These are phyloP conservation scores for Ifrita kowaldi DNA, from an alignment of 2,113 vertebrate species.

Conservation along the genomic window DNA sequence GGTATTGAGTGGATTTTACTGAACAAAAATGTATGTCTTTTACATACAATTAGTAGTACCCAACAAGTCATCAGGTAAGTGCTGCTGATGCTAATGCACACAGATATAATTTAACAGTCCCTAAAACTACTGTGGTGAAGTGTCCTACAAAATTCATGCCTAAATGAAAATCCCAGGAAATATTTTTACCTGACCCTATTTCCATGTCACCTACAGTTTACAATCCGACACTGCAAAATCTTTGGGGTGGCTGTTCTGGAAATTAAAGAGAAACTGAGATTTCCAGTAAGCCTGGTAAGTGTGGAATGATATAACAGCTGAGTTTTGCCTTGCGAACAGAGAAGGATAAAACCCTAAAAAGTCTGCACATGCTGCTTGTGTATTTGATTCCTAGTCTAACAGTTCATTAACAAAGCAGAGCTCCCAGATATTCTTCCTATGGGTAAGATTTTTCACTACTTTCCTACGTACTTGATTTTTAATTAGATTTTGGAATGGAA, in stretches of 20 bases:
- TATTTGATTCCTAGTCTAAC: slow-evolving; percentile 34
- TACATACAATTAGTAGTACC: neutral
- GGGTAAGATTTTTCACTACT: neutral
- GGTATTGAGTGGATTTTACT: neutral
- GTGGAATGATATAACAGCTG: neutral
- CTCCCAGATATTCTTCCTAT: slow-evolving; percentile 27
- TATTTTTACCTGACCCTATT: neutral
- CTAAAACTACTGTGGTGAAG: neutral
- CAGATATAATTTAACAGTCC: neutral
- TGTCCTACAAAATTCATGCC: neutral
- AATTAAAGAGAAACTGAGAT: neutral
- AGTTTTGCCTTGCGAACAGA: neutral
- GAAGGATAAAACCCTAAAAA: neutral
- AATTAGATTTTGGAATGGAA: slow-evolving; percentile 45
- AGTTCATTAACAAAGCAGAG: slow-evolving; percentile 37
- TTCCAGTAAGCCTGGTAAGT: neutral
- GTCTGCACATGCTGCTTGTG: neutral
- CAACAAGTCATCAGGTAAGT: neutral
- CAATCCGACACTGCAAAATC: neutral
- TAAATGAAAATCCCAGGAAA: slow-evolving; percentile 17
- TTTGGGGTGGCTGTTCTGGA: neutral
- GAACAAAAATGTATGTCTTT: neutral
- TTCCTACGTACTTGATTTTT: slow-evolving; percentile 17
- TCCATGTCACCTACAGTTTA: neutral
- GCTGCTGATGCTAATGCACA: neutral